Percentiles rank a stretch among this genome's conserved stretches.
Conservation (phyloP, 2,888 invertebrate species). For the Pyrocoelia pectoralis region DNA sequence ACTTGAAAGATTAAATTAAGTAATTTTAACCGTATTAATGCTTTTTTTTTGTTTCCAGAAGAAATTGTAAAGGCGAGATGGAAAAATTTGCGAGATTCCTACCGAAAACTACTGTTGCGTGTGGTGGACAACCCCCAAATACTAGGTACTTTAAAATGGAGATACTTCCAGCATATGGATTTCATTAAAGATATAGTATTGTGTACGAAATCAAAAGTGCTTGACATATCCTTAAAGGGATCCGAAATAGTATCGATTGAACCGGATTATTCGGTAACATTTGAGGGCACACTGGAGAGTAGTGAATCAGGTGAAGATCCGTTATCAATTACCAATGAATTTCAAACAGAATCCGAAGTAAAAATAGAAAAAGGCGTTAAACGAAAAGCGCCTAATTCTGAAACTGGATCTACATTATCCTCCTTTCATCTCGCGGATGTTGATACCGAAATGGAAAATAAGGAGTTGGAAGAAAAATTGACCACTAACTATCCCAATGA, state of each 20-base stretch:
- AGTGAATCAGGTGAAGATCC: conserved; percentile 36
- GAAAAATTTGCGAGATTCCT: conserved; percentile 51
- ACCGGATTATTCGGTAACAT: conserved; percentile 35
- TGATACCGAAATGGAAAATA: conserved; percentile 18
- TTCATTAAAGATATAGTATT: conserved; percentile 43
- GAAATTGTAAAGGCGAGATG: conserved; percentile 62
- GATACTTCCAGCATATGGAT: conserved; percentile 43
- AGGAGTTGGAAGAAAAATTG: conserved; percentile 12
- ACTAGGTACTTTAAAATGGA: conserved; percentile 40
- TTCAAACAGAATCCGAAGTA: conserved; percentile 1
- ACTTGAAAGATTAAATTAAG: too few species aligned
- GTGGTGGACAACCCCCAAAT: conserved; percentile 13
- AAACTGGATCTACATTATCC: conserved; percentile 10
- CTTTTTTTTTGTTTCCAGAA: conserved; percentile 44
- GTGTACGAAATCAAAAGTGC: conserved; percentile 39
- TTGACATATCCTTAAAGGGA: conserved; percentile 38
- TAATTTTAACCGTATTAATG: too few species aligned
- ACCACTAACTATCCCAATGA: conserved; percentile 32
- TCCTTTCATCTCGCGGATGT: background rate
- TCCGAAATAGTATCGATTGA: conserved; percentile 28
- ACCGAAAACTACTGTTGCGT: conserved; percentile 40
- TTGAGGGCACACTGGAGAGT: conserved; percentile 22
- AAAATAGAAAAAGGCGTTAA: conserved; percentile 31
- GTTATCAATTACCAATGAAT: conserved; percentile 25
- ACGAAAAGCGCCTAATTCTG: background rate